Base-by-base conservation (phyloP, 1,140 invertebrate species). In the Eufriesea mexicana region DNA sequence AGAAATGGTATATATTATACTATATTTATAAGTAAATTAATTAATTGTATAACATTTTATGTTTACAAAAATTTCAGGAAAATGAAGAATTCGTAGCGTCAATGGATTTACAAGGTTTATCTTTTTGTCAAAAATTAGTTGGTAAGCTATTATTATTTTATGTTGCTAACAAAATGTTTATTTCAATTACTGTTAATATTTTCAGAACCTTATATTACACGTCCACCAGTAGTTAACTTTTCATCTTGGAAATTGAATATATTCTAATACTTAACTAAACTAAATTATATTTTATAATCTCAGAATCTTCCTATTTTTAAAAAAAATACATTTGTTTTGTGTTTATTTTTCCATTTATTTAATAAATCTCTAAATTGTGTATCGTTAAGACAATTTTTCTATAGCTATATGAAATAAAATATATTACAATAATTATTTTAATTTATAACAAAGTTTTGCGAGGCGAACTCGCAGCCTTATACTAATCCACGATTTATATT, bases 121-220 rank as follows among this genome's bases (percentile, higher is more conserved):
- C 42, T 76, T 68, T 87, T 35, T 84, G 85, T 16, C 74, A 86
- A 67, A 91, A 88, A 86, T 87, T 91, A 86, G 80, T 92, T 51
- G 91, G 92, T 92, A 89, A 85, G 80, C 79, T 72, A 20, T 55
- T n/a, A 54, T 49, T 10, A 2, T 12, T 79, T 25, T 16, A 16
- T 47, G 59, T 28, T 59, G 5, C 16, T 35, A 54, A 25, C 10
- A n/a, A 74, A 54, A 18, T 51, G n/a, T 59, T n/a, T 47, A 74
- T 12, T 5, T 83, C 67, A 0, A 73, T 74, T 59, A 18, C 35
- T 85, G 59, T 72, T 80, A 18, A 14, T 72, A 82, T 79, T 93
- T 92, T 76, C 83, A 94, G 93, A 94, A 71, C 83, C 89, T 20
- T 74, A 84, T 49, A 86, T 93, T 62, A 82, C 90, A 10, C 84